A percentile compares a stretch with the other conserved stretches of the same genome.
These are phyloP conservation scores for Drosophila trichaetosa DNA, from an alignment of 2,888 invertebrate species.

Conservation along the genomic window DNA sequence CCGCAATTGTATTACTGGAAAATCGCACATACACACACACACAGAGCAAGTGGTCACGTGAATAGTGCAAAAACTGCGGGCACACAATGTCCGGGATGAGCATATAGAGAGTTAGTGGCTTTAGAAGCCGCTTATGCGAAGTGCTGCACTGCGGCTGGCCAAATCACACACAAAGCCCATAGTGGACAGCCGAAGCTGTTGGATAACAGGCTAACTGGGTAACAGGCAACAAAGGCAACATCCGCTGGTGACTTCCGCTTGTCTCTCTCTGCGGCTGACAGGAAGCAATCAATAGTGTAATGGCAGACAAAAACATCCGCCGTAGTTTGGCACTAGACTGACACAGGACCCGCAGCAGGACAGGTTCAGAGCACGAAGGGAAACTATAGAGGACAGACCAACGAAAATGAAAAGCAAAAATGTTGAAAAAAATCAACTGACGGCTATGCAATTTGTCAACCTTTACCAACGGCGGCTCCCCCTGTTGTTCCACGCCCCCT, in stretches of 20 bases:
- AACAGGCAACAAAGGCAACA: constrained; percentile 58
- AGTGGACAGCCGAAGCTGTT: constrained; percentile 18
- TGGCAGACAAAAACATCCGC: constrained; percentile 75
- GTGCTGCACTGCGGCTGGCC: constrained; percentile 39
- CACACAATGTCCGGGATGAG: constrained; percentile 3
- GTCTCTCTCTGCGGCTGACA: constrained; percentile 72
- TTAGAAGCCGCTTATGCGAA: constrained; percentile 49
- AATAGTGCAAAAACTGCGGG: constrained; percentile 45
- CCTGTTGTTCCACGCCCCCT: not conserved
- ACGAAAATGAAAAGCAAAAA: constrained; percentile 48
- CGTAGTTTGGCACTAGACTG: constrained; percentile 42
- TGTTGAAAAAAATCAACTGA: constrained; percentile 33
- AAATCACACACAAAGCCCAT: constrained; percentile 56
- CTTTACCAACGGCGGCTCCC: constrained; percentile 23
- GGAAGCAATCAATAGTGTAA: constrained; percentile 82
- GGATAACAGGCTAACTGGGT: constrained; percentile 30
- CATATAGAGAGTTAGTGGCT: constrained; percentile 1
- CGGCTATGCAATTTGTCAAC: constrained; percentile 68
- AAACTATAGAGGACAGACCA: not conserved
- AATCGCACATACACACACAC: constrained; percentile 10
- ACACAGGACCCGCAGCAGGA: constrained; percentile 16
- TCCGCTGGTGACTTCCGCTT: constrained; percentile 70
- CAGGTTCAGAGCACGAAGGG: not conserved
- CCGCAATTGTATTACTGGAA: constrained; percentile 65
- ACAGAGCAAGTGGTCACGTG: constrained; percentile 9